Percentiles rank a stretch among this genome's conserved stretches.
Evolutionary conservation across 2,113 vertebrate genomes (phyloP).

Genomic region (Tachuris rubrigastra): DNA sequence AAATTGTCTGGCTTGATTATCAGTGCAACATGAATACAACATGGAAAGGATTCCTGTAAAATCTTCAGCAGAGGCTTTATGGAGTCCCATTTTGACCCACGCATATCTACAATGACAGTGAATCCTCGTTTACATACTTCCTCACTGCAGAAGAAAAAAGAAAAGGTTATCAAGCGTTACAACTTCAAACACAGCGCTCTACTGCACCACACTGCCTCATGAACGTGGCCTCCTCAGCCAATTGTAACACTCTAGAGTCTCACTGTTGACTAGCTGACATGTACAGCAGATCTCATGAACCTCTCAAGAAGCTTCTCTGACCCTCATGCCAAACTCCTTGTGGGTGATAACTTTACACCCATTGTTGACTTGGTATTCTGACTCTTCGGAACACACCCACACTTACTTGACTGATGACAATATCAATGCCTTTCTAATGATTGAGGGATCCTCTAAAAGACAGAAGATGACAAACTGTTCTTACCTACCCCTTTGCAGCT

Average conservation of each 20-base stretch:
- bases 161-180: background rate
- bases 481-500: background rate
- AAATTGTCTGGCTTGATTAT: constrained; percentile 99
- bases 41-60: constrained; percentile 95
- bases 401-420: background rate
- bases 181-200: background rate
- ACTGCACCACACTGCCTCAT: background rate
- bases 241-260: background rate
- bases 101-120: constrained; percentile 99
- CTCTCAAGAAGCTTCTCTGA: background rate
- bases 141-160: constrained; percentile 79
- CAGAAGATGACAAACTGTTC: background rate
- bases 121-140: constrained; percentile 96
- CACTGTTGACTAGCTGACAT: background rate
- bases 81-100: constrained; percentile 98
- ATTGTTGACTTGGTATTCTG: background rate
- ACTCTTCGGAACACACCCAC: background rate
- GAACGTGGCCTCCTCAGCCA: background rate
- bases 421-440: background rate
- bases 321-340: background rate
- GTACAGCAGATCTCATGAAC: background rate
- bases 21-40: constrained; percentile 96
- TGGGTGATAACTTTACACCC: background rate
- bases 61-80: constrained; percentile 98
- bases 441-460: background rate